phyloP scores from a whole-genome alignment of 2,113 vertebrate species.

The Thamnophis sirtalis region DNA sequence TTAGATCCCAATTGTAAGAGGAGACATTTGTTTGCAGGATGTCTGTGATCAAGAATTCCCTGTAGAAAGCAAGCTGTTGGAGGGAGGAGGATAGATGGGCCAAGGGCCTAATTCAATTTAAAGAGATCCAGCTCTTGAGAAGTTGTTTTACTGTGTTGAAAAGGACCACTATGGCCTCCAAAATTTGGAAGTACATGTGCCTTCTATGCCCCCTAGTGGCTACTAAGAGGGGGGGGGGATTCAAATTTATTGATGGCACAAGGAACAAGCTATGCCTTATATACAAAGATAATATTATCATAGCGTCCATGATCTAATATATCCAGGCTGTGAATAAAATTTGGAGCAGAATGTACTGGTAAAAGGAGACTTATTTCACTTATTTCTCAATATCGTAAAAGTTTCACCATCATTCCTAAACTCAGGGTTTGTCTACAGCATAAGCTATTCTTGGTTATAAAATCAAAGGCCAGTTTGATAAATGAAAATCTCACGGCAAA shows the following conservation, averaged over 20 bases:
- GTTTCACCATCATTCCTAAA: neutral
- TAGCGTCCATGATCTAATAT: neutral
- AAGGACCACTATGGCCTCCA: neutral
- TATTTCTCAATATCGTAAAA: neutral
- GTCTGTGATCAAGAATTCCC: neutral
- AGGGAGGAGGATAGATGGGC: neutral
- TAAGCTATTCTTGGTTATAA: neutral
- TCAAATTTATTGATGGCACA: neutral
- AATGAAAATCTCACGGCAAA: neutral
- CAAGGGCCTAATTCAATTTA: neutral
- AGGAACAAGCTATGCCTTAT: neutral
- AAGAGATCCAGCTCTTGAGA: neutral
- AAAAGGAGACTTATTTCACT: neutral
- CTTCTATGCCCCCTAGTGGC: conserved; percentile 70
- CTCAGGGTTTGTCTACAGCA: neutral
- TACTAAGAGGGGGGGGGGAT: neutral
- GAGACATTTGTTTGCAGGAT: neutral
- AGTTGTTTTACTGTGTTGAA: neutral
- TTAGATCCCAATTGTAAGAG: neutral
- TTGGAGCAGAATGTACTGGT: neutral
- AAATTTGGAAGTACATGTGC: neutral
- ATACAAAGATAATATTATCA: neutral
- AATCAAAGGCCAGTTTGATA: neutral
- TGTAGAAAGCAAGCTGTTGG: neutral
- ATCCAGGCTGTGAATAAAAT: neutral